Conservation (phyloP, 1,140 invertebrate species). For the Adoxophyes honmai region DNA sequence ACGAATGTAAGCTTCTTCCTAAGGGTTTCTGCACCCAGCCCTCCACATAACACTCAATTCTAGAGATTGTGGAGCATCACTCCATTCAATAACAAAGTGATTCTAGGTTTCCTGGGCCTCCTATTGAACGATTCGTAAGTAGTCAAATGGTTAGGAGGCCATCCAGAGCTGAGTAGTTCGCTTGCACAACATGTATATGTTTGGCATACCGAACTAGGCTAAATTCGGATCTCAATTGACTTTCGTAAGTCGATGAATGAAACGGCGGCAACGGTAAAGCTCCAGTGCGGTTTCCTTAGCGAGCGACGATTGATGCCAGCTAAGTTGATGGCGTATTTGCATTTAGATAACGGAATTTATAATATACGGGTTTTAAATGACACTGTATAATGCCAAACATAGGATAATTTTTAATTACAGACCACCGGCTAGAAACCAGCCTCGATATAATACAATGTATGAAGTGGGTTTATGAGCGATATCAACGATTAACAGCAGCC, state of each 20-base stretch:
- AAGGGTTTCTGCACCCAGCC: no score
- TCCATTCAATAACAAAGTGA: no score
- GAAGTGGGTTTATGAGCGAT: constrained; percentile 23
- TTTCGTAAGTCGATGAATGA: constrained; percentile 66
- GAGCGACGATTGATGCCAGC: constrained; percentile 17
- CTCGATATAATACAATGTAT: constrained; percentile 9
- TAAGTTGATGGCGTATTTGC: background rate
- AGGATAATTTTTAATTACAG: no score
- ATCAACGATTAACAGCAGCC: constrained; percentile 14
- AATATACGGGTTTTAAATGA: background rate
- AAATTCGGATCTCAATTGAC: constrained; percentile 67
- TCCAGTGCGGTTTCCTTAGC: constrained; percentile 34
- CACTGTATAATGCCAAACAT: background rate
- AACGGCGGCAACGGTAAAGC: constrained; percentile 47
- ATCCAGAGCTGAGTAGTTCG: constrained; percentile 7
- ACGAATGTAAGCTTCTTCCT: no score
- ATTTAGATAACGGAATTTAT: background rate
- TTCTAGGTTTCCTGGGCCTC: no score
- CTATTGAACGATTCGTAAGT: background rate
- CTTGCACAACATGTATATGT: constrained; percentile 52
- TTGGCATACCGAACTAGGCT: constrained; percentile 60
- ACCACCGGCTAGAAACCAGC: no score
- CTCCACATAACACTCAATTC: no score
- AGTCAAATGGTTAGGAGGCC: constrained; percentile 6
- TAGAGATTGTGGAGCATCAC: no score